Conservation (phyloP, 2,113 vertebrate species). For the Typhlomys cinereus region DNA sequence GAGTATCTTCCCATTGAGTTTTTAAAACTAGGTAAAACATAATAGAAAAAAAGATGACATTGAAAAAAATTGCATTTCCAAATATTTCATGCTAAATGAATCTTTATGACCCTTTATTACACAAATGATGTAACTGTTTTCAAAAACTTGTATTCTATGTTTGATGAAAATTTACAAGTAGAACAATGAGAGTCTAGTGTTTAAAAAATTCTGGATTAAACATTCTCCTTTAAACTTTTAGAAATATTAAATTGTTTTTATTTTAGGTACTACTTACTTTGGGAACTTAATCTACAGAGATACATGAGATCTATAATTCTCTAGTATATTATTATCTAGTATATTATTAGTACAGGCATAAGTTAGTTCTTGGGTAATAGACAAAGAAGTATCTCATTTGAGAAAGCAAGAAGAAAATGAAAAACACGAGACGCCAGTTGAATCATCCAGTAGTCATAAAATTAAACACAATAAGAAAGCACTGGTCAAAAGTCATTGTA, state of each 20-base stretch:
- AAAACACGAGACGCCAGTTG: neutral
- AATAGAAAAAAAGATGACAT: no score
- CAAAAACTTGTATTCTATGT: neutral
- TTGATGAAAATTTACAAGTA: neutral
- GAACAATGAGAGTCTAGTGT: neutral
- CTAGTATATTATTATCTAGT: no score
- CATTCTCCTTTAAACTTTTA: neutral
- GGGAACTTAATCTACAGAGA: neutral
- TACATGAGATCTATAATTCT: no score
- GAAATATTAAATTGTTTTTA: neutral
- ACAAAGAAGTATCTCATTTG: neutral
- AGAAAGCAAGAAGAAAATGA: neutral
- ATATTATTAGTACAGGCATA: no score
- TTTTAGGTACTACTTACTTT: rapidly evolving
- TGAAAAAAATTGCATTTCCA: no score
- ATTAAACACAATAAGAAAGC: neutral
- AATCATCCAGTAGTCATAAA: neutral
- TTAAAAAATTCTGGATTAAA: neutral
- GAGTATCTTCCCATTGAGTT: no score
- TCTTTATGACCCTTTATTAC: neutral
- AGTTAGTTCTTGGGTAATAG: neutral
- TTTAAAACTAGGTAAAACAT: no score
- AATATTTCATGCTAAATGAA: neutral
- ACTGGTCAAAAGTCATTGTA: neutral
- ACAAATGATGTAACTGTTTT: neutral